These are phyloP conservation scores for Actinernus sp. DNA, from an alignment of 92 coral and sea anemone genomes.

Conservation along the genomic window DNA sequence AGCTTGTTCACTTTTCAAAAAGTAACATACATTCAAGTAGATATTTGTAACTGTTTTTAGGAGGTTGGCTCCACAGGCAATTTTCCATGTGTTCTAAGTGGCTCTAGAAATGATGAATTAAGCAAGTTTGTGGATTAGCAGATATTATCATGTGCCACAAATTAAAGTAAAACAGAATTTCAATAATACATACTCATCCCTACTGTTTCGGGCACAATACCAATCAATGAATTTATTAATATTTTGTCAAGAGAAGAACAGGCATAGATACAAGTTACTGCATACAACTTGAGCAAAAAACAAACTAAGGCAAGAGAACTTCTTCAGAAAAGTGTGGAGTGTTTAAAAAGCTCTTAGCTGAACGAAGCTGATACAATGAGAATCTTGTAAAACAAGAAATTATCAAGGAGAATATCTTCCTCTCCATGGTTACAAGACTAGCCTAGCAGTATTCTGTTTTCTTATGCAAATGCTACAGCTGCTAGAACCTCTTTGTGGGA, in stretches of 20 bases:
- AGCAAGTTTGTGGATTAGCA: not conserved
- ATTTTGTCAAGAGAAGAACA: too few species aligned
- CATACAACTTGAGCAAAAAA: too few species aligned
- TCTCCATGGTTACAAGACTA: slow-evolving; percentile 41
- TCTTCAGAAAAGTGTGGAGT: slow-evolving; percentile 23
- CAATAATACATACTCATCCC: not conserved
- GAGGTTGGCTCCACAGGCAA: too few species aligned
- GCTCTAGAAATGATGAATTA: not conserved
- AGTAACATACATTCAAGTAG: too few species aligned
- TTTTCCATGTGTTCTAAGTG: too few species aligned
- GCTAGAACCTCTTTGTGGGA: slow-evolving; percentile 67
- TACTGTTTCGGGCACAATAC: too few species aligned
- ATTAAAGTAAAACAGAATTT: not conserved
- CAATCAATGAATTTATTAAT: too few species aligned
- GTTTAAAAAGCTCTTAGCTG: slow-evolving; percentile 25
- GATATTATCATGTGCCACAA: not conserved
- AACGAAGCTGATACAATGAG: slow-evolving; percentile 35
- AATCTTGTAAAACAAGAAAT: slow-evolving; percentile 26
- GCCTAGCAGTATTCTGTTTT: slow-evolving; percentile 65
- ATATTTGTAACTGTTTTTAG: too few species aligned
- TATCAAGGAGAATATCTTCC: slow-evolving; percentile 10
- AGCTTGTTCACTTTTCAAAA: too few species aligned
- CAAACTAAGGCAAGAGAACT: too few species aligned
- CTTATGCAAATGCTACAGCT: slow-evolving; percentile 85
- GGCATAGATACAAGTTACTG: too few species aligned